Evolutionary conservation across 2,797 vertebrate species (phyloP), one percentile per base, ranked within the genome.

Genomic region (Acipenser transmontanus): DNA sequence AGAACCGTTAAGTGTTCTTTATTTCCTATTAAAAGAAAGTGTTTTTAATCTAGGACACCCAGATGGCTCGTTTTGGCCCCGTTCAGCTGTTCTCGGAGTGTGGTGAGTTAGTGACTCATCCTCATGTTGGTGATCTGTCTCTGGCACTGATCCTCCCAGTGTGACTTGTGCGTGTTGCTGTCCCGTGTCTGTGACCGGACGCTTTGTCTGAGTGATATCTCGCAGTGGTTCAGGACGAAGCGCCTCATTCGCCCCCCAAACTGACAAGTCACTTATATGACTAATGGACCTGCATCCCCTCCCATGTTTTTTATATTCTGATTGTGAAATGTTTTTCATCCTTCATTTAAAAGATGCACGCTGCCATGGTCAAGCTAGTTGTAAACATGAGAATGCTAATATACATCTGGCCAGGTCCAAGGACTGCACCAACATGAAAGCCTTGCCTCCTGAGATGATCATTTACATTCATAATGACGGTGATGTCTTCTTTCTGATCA

Each of bases 11-110:
- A 34, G 17, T 17, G 17, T 4, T 34, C 34, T 34, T 34, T 9
- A 57, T 72, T 1, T 60, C 75, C 70, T 73, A 14, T 69, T 70
- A 75, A 70, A 75, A 83, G 76, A 73, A 72, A 75, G 77, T 82
- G 76, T 78, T 85, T 34, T 57, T 81, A 56, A 14, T 78, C 52
- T 80, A 82, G 71, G 74, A 70, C 6, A 47, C 70, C 65, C 77
- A 76, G 76, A 80, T 81, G 79, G 73, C 77, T 77, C 74, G 34
- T 51, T 73, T 68, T 84, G 82, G 79, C 82, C 76, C 62, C 48
- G 76, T 72, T 81, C 79, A 65, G 66, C 77, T 77, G 71, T 68
- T 82, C 7, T 75, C 71, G 68, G 75, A 79, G 68, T 47, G 6
- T 75, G 71, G 68, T 71, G 71, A 64, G 77, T 73, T 70, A 61